These are phyloP conservation scores for Auanema freiburgensis DNA, from an alignment of 2,888 invertebrate genomes.

Conservation along the genomic window DNA sequence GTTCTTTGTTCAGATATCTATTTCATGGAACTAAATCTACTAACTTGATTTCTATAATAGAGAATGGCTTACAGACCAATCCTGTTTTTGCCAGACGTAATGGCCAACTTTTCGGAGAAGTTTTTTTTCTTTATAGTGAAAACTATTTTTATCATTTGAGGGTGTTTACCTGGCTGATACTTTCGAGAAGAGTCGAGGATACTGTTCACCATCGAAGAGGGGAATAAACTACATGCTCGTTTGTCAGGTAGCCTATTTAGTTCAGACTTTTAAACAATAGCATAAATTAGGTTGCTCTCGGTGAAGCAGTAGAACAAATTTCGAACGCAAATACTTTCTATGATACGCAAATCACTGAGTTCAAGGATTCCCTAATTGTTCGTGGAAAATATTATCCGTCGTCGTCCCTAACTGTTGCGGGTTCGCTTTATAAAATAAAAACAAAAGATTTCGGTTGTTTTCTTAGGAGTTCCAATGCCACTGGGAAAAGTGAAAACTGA, in stretches of 20 bases:
- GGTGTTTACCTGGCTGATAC: slow-evolving; percentile 69
- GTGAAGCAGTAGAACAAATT: background rate
- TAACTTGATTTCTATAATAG: slow-evolving; percentile 68
- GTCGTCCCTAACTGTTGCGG: background rate
- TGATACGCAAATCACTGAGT: background rate
- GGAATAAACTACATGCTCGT: slow-evolving; percentile 66
- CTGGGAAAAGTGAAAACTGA: slow-evolving; percentile 22
- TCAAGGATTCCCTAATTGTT: background rate
- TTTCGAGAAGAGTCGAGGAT: slow-evolving; percentile 67
- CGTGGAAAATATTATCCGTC: background rate
- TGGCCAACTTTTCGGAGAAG: slow-evolving; percentile 67
- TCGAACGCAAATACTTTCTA: background rate
- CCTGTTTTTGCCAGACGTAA: slow-evolving; percentile 66
- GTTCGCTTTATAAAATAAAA: background rate
- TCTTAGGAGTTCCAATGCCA: slow-evolving; percentile 31
- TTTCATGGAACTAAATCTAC: slow-evolving; percentile 69
- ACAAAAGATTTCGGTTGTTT: slow-evolving; percentile 6
- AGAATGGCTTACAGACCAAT: slow-evolving; percentile 67
- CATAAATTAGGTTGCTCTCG: background rate
- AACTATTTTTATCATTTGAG: slow-evolving; percentile 54
- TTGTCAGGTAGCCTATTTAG: slow-evolving; percentile 66
- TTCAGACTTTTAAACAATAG: background rate
- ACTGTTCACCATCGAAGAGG: slow-evolving; percentile 64
- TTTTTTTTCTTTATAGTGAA: slow-evolving; percentile 26
- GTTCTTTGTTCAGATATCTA: slow-evolving; percentile 53